Evolutionary conservation across 2,113 vertebrate genomes (phyloP).

Genomic region (Saimiri boliviensis): DNA sequence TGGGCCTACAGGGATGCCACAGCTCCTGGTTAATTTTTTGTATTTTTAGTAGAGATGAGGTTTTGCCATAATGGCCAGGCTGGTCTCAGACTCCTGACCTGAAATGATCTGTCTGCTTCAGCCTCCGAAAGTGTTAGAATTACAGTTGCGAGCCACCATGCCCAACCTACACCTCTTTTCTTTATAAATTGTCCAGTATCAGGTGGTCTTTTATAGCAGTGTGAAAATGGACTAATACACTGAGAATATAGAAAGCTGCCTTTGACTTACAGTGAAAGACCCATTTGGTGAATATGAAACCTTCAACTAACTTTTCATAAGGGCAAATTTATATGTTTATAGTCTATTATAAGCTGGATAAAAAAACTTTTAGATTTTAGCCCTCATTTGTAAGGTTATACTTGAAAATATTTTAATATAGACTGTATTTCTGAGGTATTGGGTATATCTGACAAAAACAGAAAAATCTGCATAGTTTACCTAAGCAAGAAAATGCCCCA

Average conservation of each 20-base stretch:
- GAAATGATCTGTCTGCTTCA: too few relatives aligned
- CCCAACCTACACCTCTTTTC: too few relatives aligned
- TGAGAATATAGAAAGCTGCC: background rate
- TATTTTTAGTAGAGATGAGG: too few relatives aligned
- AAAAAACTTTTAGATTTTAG: background rate
- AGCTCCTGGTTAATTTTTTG: too few relatives aligned
- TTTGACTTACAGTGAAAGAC: background rate
- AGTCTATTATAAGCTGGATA: background rate
- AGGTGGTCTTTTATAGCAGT: too few relatives aligned
- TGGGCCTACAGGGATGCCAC: too few relatives aligned
- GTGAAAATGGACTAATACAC: too few relatives aligned
- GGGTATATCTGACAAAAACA: background rate
- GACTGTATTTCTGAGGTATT: background rate
- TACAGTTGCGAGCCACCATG: too few relatives aligned
- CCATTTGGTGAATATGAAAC: constrained; percentile 7
- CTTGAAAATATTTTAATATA: background rate
- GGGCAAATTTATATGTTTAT: background rate
- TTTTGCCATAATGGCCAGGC: too few relatives aligned
- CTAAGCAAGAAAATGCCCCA: background rate
- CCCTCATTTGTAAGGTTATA: background rate
- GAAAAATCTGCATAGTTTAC: background rate
- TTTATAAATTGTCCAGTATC: too few relatives aligned
- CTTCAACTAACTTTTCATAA: background rate
- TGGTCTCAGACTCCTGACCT: too few relatives aligned
- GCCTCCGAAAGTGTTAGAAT: too few relatives aligned